Evolutionary conservation across 2,797 vertebrate species (phyloP).

Genomic region (Gymnodraco acuticeps): DNA sequence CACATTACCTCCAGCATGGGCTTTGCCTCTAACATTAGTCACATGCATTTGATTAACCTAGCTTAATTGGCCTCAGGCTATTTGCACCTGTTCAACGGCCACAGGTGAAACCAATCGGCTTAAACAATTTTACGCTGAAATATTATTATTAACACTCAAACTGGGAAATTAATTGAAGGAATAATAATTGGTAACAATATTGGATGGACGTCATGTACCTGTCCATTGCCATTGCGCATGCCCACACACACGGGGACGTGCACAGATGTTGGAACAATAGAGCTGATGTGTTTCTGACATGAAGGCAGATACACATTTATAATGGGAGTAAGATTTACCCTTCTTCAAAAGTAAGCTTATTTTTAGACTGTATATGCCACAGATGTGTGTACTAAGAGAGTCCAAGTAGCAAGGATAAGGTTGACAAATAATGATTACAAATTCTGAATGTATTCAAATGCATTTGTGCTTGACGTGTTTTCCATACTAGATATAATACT

Average conservation of each 20-base stretch:
- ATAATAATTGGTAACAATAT: constrained; percentile 7
- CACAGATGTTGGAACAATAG: constrained; percentile 33
- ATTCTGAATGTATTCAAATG: too few relatives aligned
- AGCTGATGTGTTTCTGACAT: neutral
- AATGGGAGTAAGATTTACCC: neutral
- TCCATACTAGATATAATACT: neutral
- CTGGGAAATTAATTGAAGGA: neutral
- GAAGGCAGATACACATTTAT: too few relatives aligned
- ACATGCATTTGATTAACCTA: neutral
- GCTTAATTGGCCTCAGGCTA: constrained; percentile 9
- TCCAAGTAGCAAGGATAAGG: too few relatives aligned
- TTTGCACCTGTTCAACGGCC: constrained; percentile 5
- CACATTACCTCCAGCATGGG: neutral
- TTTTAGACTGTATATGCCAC: neutral
- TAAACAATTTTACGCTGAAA: neutral
- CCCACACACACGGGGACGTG: constrained; percentile 17
- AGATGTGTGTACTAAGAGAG: neutral
- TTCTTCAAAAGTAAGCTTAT: neutral
- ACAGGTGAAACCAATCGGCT: neutral
- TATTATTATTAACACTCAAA: neutral
- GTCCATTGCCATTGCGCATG: constrained; percentile 68
- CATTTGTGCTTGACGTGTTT: neutral
- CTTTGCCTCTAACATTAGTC: neutral
- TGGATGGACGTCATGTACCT: constrained; percentile 56
- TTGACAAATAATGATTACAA: too few relatives aligned